Evolutionary conservation across 1,140 invertebrate species (phyloP).

Genomic region (Halictus rubicundus): DNA sequence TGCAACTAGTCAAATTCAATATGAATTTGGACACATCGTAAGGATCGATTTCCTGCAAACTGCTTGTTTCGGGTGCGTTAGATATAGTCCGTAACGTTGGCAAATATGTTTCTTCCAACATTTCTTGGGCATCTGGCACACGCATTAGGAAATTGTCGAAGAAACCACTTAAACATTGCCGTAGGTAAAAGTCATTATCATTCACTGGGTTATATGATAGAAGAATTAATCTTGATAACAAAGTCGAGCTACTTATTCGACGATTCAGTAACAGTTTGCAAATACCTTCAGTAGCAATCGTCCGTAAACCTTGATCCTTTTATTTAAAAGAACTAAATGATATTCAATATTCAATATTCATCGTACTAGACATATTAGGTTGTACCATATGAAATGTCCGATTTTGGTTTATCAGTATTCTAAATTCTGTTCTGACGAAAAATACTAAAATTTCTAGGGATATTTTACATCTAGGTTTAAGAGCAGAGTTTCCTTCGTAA

Average conservation of each 20-base stretch:
- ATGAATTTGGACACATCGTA: constrained; percentile 79
- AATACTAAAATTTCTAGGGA: too few species aligned
- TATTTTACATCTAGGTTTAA: too few species aligned
- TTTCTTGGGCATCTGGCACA: constrained; percentile 79
- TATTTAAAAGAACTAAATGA: constrained; percentile 61
- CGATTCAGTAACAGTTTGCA: constrained; percentile 76
- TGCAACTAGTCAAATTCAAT: constrained; percentile 63
- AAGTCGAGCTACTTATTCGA: constrained; percentile 71
- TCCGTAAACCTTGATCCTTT: constrained; percentile 72
- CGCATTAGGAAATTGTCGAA: constrained; percentile 82
- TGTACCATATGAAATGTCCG: too few species aligned
- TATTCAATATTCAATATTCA: not conserved
- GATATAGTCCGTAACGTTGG: constrained; percentile 86
- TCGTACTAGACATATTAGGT: not conserved
- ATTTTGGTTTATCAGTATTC: too few species aligned
- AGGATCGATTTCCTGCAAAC: constrained; percentile 85
- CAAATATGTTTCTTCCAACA: constrained; percentile 85
- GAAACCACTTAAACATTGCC: constrained; percentile 82
- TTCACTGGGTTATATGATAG: constrained; percentile 82
- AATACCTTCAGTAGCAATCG: constrained; percentile 72
- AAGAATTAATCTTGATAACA: constrained; percentile 83
- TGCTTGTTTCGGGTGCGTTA: constrained; percentile 86
- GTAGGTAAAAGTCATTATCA: constrained; percentile 80
- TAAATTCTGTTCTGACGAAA: too few species aligned
- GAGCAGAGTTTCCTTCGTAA: too few species aligned